These are phyloP conservation scores for Griposia aprilina DNA, from an alignment of 2,888 invertebrate genomes.

Conservation along the genomic window DNA sequence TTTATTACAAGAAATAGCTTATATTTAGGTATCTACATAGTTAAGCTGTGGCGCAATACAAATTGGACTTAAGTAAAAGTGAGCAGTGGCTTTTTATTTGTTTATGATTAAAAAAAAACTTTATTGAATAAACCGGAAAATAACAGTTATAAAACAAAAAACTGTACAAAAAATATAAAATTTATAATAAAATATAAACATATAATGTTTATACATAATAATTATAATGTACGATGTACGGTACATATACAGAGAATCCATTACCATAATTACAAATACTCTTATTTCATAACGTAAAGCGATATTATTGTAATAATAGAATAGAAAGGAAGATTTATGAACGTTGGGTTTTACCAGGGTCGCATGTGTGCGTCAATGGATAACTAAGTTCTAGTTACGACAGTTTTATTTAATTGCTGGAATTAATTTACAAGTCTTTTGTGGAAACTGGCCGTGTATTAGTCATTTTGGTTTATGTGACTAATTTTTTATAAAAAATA, in stretches of 20 bases:
- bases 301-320: conserved; percentile 46
- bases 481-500: conserved; percentile 12
- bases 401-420: conserved; percentile 50
- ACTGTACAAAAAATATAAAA: neutral
- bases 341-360: conserved; percentile 73
- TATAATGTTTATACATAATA: neutral
- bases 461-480: conserved; percentile 45
- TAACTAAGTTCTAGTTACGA: conserved; percentile 45
- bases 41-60: too few relatives aligned
- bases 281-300: conserved; percentile 29
- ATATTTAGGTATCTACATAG: too few relatives aligned
- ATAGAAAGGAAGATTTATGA: conserved; percentile 68
- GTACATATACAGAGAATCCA: neutral
- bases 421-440: conserved; percentile 41
- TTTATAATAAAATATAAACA: neutral
- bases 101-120: neutral
- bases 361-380: conserved; percentile 72
- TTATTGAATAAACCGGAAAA: neutral
- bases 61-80: neutral
- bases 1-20: neutral
- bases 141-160: neutral
- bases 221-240: neutral
- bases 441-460: conserved; percentile 28
- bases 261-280: conserved; percentile 32
- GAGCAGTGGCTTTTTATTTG: too few relatives aligned